Percentiles rank a stretch among this genome's conserved stretches.
Evolutionary conservation across 2,888 invertebrate species (phyloP).

Genomic region (Helobdella robusta): DNA sequence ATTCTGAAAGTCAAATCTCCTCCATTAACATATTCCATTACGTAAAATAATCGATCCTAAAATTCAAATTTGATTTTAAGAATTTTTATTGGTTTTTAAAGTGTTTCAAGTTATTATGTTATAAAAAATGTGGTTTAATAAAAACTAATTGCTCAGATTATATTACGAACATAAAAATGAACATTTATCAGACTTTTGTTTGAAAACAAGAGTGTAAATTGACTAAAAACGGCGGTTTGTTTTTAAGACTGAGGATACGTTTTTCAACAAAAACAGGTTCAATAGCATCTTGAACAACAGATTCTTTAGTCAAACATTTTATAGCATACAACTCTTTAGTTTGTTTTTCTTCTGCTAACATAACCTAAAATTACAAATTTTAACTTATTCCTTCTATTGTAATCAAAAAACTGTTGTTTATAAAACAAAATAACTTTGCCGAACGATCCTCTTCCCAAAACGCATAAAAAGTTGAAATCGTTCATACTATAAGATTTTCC

Average conservation of each 20-base stretch:
- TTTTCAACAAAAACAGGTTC: too few relatives aligned
- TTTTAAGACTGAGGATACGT: constrained; percentile 81
- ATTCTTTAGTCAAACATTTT: too few relatives aligned
- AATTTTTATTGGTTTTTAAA: not conserved
- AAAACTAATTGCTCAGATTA: too few relatives aligned
- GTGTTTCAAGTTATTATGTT: not conserved
- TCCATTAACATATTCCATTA: constrained; percentile 99
- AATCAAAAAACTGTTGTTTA: too few relatives aligned
- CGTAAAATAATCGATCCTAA: constrained; percentile 94
- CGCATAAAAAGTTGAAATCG: constrained; percentile 97
- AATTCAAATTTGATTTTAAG: too few relatives aligned
- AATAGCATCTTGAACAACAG: too few relatives aligned
- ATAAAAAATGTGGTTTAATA: too few relatives aligned
- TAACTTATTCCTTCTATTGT: too few relatives aligned
- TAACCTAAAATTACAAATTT: too few relatives aligned
- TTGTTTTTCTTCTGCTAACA: too few relatives aligned
- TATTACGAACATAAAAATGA: not conserved
- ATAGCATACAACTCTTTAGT: too few relatives aligned
- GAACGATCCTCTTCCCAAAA: constrained; percentile 89
- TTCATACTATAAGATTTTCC: too few relatives aligned
- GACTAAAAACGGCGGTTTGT: constrained; percentile 94
- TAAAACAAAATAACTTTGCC: constrained; percentile 71
- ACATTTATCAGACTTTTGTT: constrained; percentile 73
- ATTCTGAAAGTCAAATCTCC: constrained; percentile 99
- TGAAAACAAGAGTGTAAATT: constrained; percentile 99